phyloP scores from a whole-genome alignment of 1,140 invertebrate genomes.

The Zaprionus lachaisei region DNA sequence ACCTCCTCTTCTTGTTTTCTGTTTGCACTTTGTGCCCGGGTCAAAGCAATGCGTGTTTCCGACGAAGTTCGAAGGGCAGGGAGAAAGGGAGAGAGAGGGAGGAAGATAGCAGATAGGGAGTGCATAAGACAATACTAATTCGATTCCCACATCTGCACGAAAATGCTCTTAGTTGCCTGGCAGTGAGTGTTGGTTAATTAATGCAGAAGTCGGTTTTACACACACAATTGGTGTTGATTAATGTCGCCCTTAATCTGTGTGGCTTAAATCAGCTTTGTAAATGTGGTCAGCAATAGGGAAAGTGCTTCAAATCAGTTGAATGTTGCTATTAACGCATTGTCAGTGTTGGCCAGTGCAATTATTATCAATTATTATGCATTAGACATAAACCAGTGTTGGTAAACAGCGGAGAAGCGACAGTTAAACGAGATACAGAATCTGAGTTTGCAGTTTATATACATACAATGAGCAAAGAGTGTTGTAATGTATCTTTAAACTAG shows the following conservation, averaged over 20 bases:
- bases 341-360: conserved; percentile 17
- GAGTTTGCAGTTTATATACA: too few species aligned
- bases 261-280: neutral
- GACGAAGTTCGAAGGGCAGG: neutral
- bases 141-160: conserved; percentile 3
- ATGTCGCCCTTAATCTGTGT: neutral
- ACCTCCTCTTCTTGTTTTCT: conserved; percentile 12
- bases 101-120: neutral
- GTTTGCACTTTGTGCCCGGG: conserved; percentile 17
- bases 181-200: conserved; percentile 9
- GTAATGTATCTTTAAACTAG: too few species aligned
- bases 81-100: neutral
- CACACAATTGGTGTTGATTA: conserved; percentile 32
- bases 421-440: too few species aligned
- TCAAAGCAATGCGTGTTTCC: conserved; percentile 20
- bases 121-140: conserved; percentile 20
- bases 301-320: neutral
- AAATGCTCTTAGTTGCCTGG: conserved; percentile 7
- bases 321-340: neutral
- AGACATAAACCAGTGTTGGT: neutral
- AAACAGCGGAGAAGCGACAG: neutral
- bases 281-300: neutral
- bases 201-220: neutral
- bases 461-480: too few species aligned
- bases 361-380: neutral